Conservation (phyloP, 1,140 invertebrate species). For the Apocrypta bakeri region DNA sequence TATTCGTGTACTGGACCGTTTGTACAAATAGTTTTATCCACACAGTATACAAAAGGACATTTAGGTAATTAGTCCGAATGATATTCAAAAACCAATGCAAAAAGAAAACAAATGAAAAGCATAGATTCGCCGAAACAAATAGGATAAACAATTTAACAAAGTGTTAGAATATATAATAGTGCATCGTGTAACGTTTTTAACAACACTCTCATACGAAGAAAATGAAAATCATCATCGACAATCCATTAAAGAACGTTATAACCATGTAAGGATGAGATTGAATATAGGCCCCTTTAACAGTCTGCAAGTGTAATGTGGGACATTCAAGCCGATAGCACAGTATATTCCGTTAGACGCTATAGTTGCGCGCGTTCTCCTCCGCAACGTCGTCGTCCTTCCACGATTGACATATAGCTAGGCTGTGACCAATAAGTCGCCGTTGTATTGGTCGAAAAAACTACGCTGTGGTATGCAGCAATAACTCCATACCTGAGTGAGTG, state of each 20-base stretch:
- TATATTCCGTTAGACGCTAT: slow-evolving; percentile 28
- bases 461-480: not conserved
- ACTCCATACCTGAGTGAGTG: not conserved
- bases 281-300: slow-evolving; percentile 69
- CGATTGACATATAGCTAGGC: not conserved
- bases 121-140: not conserved
- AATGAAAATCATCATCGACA: not conserved
- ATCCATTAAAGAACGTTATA: not conserved
- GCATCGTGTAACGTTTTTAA: too few species aligned
- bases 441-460: not conserved
- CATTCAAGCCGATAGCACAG: slow-evolving; percentile 69
- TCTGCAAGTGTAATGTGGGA: slow-evolving; percentile 66
- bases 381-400: not conserved
- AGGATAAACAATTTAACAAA: too few species aligned
- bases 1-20: too few species aligned
- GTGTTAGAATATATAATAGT: too few species aligned
- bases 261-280: slow-evolving; percentile 51
- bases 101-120: not conserved
- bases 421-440: not conserved
- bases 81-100: not conserved
- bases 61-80: not conserved
- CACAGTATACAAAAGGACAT: not conserved
- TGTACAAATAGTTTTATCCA: too few species aligned
- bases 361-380: not conserved
- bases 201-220: not conserved